Percentiles rank a stretch among this genome's conserved stretches.
phyloP scores from a whole-genome alignment of 2,797 vertebrate species.

The Takifugu ocellatus region DNA sequence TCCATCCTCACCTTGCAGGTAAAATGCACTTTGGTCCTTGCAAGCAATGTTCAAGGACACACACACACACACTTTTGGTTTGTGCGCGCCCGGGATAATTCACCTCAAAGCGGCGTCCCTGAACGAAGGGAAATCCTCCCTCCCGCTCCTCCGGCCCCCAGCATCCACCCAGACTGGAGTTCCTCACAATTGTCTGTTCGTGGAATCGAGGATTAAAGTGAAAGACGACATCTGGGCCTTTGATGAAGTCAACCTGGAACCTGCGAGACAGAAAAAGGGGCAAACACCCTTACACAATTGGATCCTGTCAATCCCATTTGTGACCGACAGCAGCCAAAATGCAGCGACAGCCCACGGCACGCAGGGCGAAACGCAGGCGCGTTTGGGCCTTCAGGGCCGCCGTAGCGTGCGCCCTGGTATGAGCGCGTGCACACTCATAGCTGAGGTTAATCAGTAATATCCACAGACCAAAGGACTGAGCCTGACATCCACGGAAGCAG shows the following conservation, averaged over 20 bases:
- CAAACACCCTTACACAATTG: background rate
- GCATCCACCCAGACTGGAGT: constrained; percentile 71
- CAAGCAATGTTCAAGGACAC: too few species aligned
- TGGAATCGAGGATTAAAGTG: constrained; percentile 93
- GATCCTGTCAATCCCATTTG: background rate
- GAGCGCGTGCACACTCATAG: too few species aligned
- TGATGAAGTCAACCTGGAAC: constrained; percentile 84
- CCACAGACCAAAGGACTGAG: background rate
- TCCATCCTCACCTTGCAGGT: too few species aligned
- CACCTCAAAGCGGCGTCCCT: constrained; percentile 88
- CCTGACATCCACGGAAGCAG: background rate
- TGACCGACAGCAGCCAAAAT: background rate
- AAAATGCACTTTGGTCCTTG: too few species aligned
- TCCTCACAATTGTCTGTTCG: constrained; percentile 82
- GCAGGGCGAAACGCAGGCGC: too few species aligned
- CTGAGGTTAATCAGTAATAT: background rate
- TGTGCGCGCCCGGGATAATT: background rate
- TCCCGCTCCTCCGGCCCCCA: constrained; percentile 91
- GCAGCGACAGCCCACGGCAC: too few species aligned
- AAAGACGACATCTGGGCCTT: constrained; percentile 80
- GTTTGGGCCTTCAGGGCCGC: too few species aligned
- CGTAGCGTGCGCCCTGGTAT: too few species aligned
- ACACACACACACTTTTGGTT: background rate
- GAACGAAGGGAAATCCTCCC: constrained; percentile 79
- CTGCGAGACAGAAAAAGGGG: constrained; percentile 57